These are phyloP conservation scores for Episyrphus balteatus DNA, from an alignment of 1,140 invertebrate genomes.

Conservation along the genomic window DNA sequence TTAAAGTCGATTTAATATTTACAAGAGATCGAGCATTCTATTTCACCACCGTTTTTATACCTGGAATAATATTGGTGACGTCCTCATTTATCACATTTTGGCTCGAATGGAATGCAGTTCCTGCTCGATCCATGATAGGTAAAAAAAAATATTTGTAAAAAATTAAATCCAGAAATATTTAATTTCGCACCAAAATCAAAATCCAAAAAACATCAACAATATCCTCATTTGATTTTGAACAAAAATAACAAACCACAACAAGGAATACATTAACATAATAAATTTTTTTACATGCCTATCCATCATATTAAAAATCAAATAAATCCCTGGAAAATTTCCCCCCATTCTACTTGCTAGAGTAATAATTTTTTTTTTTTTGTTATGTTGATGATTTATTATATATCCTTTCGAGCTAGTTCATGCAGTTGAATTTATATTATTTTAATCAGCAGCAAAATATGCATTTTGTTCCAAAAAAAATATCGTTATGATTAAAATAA, in stretches of 20 bases:
- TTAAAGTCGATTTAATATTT: slow-evolving; percentile 82
- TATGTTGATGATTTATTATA: no score
- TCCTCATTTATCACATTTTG: slow-evolving; percentile 87
- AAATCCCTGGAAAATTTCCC: no score
- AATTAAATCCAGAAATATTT: not conserved
- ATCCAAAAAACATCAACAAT: not conserved
- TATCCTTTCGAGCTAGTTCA: no score
- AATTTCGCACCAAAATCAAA: no score
- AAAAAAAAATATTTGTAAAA: slow-evolving; percentile 30
- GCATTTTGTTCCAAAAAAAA: not conserved
- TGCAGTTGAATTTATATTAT: no score
- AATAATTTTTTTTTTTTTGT: no score
- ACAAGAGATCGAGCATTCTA: slow-evolving; percentile 88
- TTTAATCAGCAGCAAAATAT: no score
- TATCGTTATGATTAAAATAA: not conserved
- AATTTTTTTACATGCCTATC: no score
- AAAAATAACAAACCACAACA: no score
- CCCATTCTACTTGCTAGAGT: no score
- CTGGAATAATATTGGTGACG: slow-evolving; percentile 80
- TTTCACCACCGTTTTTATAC: slow-evolving; percentile 86
- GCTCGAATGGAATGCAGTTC: slow-evolving; percentile 86
- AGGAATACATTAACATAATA: no score
- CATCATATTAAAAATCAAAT: no score
- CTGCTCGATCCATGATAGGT: slow-evolving; percentile 80
- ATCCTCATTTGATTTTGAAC: not conserved